Percentiles rank a stretch among this genome's conserved stretches.
These are phyloP conservation scores for Cynocephalus volans DNA, from an alignment of 2,113 vertebrate genomes.

Conservation along the genomic window DNA sequence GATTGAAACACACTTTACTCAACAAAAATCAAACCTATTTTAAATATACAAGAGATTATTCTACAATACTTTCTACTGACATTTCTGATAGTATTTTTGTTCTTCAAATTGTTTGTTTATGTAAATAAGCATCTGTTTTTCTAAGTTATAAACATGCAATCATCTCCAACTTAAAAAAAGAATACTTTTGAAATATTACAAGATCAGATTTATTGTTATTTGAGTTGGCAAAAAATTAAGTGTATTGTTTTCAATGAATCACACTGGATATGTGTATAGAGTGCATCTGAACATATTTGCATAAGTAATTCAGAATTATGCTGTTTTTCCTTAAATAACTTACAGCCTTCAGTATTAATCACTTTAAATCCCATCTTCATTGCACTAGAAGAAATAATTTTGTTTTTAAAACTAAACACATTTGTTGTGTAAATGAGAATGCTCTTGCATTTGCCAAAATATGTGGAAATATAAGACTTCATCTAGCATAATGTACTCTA, in stretches of 20 bases:
- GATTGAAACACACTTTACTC: background rate
- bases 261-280: background rate
- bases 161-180: slow-evolving; percentile 33
- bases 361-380: slow-evolving; percentile 62
- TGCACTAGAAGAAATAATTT: slow-evolving; percentile 60
- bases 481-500: slow-evolving; percentile 17
- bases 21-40: slow-evolving; percentile 1
- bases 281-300: slow-evolving; percentile 69
- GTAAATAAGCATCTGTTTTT: slow-evolving; percentile 55
- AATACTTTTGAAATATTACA: slow-evolving; percentile 64
- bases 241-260: slow-evolving; percentile 72
- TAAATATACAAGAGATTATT: background rate
- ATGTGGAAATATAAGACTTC: slow-evolving; percentile 24
- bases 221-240: slow-evolving; percentile 73
- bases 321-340: slow-evolving; percentile 65
- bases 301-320: slow-evolving; percentile 66
- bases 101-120: slow-evolving; percentile 60
- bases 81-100: slow-evolving; percentile 58
- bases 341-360: slow-evolving; percentile 73
- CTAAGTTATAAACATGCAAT: slow-evolving; percentile 7
- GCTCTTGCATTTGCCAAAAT: slow-evolving; percentile 49
- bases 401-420: slow-evolving; percentile 62
- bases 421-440: slow-evolving; percentile 70
- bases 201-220: slow-evolving; percentile 64
- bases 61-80: background rate